Base-by-base conservation (phyloP, 2,888 invertebrate species). In the Mystacides longicornis region DNA sequence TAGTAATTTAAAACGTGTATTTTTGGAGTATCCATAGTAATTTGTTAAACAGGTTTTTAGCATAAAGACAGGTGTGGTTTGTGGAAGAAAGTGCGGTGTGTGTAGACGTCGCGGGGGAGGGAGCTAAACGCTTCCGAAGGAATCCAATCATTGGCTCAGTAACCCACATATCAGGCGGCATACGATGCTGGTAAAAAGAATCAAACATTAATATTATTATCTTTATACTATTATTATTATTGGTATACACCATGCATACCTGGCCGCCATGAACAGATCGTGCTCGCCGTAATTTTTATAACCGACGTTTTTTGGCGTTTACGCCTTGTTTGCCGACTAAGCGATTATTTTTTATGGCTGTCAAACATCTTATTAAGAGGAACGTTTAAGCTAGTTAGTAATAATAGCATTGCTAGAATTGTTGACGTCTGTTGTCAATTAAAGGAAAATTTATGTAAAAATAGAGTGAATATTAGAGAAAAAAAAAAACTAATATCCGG, bases 121-220 rank as follows among this genome's bases (percentile, higher is more conserved):
- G 48, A 46, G 23, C 52, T 52, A 47, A 52, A 47, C 19, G 22
- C 52, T 21, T 47, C 52, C 27, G 46, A 48, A 52, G 52, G 52
- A 52, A 52, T 52, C 52, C 52, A 47, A 52, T 47, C 47, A 52
- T 52, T 52, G 52, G 33, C 52, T 52, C 46, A 52, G 46, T 52
- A 46, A 52, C 52, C 52, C 23, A 52, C 48, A 47, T 48, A 47
- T 46, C 37, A n/a, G 37, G 4, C 37, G 37, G 37, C 37, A 37
- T n/a, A 37, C 16, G 37, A 37, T 7, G 37, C 3, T 37, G 14
- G 16, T 37, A 37, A 37, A 37, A 37, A 37, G 37, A 37, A 37
- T 27, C 27, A 27, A 7, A 27, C 11, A 27, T 27, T 27, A 27
- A 7, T 7, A 37, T n/a, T n/a, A n/a, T n/a, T 27, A 27, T 27